Evolutionary conservation across 2,797 vertebrate genomes (phyloP).

Genomic region (Heteromormyrus szaboi): DNA sequence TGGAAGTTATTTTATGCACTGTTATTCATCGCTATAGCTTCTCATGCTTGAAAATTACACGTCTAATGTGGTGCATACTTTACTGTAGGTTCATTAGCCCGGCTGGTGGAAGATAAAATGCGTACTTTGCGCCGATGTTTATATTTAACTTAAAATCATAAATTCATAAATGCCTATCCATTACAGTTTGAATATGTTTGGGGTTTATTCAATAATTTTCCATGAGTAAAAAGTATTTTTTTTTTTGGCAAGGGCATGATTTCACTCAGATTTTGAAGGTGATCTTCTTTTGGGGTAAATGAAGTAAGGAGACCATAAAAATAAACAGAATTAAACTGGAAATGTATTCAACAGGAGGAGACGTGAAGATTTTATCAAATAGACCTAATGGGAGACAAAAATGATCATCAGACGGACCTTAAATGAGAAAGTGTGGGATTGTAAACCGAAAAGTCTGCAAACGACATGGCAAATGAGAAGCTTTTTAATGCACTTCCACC

Average conservation of each 20-base stretch:
- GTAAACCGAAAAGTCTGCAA: neutral
- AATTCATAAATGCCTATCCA: neutral
- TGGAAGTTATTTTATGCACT: neutral
- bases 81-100: neutral
- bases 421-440: neutral
- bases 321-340: neutral
- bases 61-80: neutral
- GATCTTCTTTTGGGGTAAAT: neutral
- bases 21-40: neutral
- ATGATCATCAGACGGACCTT: neutral
- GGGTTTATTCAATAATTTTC: neutral
- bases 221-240: neutral
- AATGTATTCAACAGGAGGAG: neutral
- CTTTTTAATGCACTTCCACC: neutral
- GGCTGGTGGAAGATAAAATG: neutral
- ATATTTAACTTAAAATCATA: neutral
- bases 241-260: neutral
- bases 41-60: neutral
- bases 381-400: neutral
- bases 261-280: neutral
- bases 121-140: neutral
- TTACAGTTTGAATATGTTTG: neutral
- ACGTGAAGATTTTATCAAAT: neutral
- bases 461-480: neutral
- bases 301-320: neutral